Base-by-base conservation (phyloP, 2,113 vertebrate species). In the Plectropomus leopardus region DNA sequence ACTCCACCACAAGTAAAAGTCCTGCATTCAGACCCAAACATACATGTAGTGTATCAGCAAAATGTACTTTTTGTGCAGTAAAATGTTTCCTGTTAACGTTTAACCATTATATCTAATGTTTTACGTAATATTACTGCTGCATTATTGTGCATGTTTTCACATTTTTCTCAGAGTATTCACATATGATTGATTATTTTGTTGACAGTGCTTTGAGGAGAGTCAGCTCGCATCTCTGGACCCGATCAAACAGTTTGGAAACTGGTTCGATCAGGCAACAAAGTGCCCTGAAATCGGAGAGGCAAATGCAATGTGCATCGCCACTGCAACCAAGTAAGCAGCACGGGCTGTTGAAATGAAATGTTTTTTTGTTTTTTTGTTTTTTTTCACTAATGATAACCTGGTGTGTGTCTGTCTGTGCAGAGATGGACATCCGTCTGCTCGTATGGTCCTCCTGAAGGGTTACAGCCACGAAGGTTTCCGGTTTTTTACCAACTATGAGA, bases 251-350 rank as follows among this genome's bases (percentile, higher is more conserved):
- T 98, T 99, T 86, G 91, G 89, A 28, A 83, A 90, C 57, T 99
- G 98, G 98, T 97, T 99, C 7, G 92, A 96, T 82, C 88, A 97
- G 64, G 97, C 97, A 0, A 84, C 94, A 32, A 92, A 93, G 23
- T 99, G 97, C 61, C 95, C 95, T 1, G 94, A 84, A 14, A 89
- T 98, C 3, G 94, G 93, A 0, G 97, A 99, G 88, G 80, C 95
- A 2, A 99, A 99, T 1, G 97, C 97, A 7, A 97, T 98, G 97
- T 99, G 97, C 88, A 88, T 99, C 45, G 95, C 97, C 61, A 98
- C 97, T 5, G 95, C 96, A 44, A 95, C 94, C 68, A 96, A 95
- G 97, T 98, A 86, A 76, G 94, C 44, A 54, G 17, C 40, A 7
- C 50, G 7, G 5, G 21, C 23, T 1, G 28, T 19, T 7, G 30